These are phyloP conservation scores for Beris chalybata DNA, from an alignment of 2,888 invertebrate species.

Conservation along the genomic window DNA sequence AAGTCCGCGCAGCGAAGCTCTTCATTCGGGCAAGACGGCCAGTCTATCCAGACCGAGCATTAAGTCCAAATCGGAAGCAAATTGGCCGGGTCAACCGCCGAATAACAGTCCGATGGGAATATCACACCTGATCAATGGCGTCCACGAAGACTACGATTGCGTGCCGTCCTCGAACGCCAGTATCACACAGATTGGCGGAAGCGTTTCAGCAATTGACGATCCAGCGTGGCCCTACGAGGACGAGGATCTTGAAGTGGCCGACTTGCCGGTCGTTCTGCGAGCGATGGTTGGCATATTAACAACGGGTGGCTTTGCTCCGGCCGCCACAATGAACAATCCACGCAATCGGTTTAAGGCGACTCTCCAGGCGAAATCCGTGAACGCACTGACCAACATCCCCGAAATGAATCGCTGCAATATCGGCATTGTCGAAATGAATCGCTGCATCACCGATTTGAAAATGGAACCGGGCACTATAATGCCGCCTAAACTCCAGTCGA, in stretches of 20 bases:
- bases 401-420: conserved; percentile 54
- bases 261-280: conserved; percentile 76
- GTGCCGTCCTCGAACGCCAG: conserved; percentile 37
- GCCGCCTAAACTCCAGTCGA: conserved; percentile 42
- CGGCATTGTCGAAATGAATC: conserved; percentile 68
- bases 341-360: conserved; percentile 63
- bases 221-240: conserved; percentile 61
- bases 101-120: conserved; percentile 64
- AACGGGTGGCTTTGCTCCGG: conserved; percentile 23
- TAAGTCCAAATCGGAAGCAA: conserved; percentile 79
- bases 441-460: conserved; percentile 71
- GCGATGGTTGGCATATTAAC: conserved; percentile 73
- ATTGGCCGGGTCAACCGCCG: conserved; percentile 63
- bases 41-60: conserved; percentile 85
- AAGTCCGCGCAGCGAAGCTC: conserved; percentile 70
- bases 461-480: conserved; percentile 61
- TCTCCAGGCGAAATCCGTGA: conserved; percentile 63
- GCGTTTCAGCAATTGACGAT: conserved; percentile 54
- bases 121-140: conserved; percentile 52
- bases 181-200: conserved; percentile 38
- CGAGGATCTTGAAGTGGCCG: conserved; percentile 67
- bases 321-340: conserved; percentile 39
- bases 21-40: conserved; percentile 70
- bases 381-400: conserved; percentile 56
- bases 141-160: conserved; percentile 44